A percentile compares a stretch with the other conserved stretches of the same genome.
Conservation (phyloP, 2,797 vertebrate species). For the Sciaenops ocellatus region DNA sequence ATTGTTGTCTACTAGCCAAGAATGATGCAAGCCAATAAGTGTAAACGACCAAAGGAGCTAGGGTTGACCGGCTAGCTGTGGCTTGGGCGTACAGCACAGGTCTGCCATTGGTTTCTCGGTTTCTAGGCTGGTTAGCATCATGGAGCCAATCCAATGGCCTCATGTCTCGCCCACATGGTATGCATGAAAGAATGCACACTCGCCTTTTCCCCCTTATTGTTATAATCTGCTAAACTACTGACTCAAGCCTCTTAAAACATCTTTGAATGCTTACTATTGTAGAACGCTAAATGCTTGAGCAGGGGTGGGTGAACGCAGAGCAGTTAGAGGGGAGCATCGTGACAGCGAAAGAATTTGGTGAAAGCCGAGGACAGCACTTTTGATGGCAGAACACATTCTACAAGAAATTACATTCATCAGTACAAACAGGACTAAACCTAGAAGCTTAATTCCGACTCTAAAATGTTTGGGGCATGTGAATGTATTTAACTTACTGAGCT, state of each 20-base stretch:
- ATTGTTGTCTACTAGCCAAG: no score
- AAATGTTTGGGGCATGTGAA: conserved; percentile 7
- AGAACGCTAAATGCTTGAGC: conserved; percentile 33
- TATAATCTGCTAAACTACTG: background rate
- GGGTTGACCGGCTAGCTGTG: no score
- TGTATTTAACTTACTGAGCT: conserved; percentile 7
- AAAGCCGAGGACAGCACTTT: conserved; percentile 55
- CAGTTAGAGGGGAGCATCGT: background rate
- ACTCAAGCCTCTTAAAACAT: background rate
- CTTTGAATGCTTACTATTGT: conserved; percentile 8
- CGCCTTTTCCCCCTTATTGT: background rate
- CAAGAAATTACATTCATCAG: conserved; percentile 71
- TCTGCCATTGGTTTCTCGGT: no score
- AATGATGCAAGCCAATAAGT: no score
- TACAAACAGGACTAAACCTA: conserved; percentile 51
- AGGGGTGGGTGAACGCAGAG: conserved; percentile 9
- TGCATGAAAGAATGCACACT: background rate
- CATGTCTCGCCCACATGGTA: background rate
- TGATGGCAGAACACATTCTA: conserved; percentile 68
- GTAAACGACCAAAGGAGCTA: no score
- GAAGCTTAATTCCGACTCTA: background rate
- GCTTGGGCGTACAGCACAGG: no score
- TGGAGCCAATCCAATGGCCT: background rate
- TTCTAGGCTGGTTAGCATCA: no score
- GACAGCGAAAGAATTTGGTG: conserved; percentile 37